Conservation (phyloP, 2,113 vertebrate genomes). For the Anoura caudifer region DNA sequence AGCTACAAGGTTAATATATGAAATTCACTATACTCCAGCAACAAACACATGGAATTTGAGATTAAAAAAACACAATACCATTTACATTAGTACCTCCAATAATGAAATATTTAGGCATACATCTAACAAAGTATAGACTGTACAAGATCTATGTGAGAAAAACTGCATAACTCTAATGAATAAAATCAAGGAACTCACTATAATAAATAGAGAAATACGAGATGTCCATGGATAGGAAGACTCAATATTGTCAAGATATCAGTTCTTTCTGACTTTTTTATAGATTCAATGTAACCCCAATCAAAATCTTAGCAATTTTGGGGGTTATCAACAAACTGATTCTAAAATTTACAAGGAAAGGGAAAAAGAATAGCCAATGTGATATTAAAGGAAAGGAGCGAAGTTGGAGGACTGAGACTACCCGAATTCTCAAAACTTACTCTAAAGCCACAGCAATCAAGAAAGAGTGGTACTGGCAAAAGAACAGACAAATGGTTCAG, state of each 20-base stretch:
- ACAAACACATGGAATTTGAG: no score
- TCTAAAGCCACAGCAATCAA: no score
- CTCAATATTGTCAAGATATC: not conserved
- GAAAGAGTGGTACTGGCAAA: no score
- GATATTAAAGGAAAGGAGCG: not conserved
- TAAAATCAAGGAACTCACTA: not conserved
- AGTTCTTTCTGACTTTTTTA: no score
- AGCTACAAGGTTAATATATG: no score
- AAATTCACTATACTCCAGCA: no score
- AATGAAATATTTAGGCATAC: not conserved
- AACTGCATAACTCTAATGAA: not conserved
- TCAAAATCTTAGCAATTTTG: not conserved
- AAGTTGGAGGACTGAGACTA: not conserved
- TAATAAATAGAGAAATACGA: not conserved
- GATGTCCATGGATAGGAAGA: not conserved
- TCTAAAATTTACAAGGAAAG: not conserved
- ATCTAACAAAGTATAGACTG: not conserved
- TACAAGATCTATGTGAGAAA: not conserved
- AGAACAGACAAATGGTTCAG: no score
- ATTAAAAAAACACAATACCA: no score
- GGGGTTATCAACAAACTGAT: not conserved
- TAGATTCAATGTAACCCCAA: not conserved
- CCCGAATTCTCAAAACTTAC: not conserved
- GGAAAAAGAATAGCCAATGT: not conserved
- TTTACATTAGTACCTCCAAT: not conserved